Conservation (phyloP, 2,888 invertebrate species). For the Colletes collaris region DNA sequence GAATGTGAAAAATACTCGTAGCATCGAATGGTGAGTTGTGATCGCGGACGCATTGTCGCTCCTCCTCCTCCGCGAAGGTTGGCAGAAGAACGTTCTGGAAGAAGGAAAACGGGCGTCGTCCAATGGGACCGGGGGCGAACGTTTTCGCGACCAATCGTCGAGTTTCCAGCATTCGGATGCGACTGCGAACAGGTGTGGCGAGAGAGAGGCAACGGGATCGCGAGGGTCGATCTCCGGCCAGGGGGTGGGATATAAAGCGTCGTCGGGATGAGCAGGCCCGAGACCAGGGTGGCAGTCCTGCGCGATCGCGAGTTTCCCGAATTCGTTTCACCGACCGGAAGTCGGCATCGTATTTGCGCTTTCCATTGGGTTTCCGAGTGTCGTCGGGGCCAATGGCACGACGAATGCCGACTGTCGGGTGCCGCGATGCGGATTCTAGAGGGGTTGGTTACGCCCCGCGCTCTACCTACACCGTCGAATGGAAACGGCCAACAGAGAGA, state of each 20-base stretch:
- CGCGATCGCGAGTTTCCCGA: slow-evolving; percentile 68
- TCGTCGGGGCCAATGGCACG: slow-evolving; percentile 81
- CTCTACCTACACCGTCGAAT: slow-evolving; percentile 48
- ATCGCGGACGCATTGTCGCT: slow-evolving; percentile 2
- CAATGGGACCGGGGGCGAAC: slow-evolving; percentile 66
- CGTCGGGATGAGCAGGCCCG: slow-evolving; percentile 48
- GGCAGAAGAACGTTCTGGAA: slow-evolving; percentile 33
- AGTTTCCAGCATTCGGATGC: slow-evolving; percentile 78
- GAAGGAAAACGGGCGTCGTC: slow-evolving; percentile 52
- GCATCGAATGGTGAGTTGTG: background rate
- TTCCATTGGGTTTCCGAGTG: slow-evolving; percentile 82
- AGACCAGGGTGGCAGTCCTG: slow-evolving; percentile 57
- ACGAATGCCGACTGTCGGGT: slow-evolving; percentile 79
- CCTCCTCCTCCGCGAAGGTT: slow-evolving; percentile 26
- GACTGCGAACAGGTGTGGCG: slow-evolving; percentile 67
- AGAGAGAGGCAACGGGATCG: slow-evolving; percentile 21
- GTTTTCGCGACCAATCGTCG: slow-evolving; percentile 74
- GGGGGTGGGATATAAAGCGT: slow-evolving; percentile 49
- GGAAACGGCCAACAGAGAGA: slow-evolving; percentile 42
- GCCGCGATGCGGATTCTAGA: slow-evolving; percentile 72
- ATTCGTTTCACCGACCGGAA: slow-evolving; percentile 72
- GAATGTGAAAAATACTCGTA: too few relatives aligned
- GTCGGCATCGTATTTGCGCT: slow-evolving; percentile 77
- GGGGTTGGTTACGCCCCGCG: slow-evolving; percentile 79
- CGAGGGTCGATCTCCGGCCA: background rate